Evolutionary conservation across 2,888 invertebrate genomes (phyloP).

Genomic region (Tetanocera ferruginea): DNA sequence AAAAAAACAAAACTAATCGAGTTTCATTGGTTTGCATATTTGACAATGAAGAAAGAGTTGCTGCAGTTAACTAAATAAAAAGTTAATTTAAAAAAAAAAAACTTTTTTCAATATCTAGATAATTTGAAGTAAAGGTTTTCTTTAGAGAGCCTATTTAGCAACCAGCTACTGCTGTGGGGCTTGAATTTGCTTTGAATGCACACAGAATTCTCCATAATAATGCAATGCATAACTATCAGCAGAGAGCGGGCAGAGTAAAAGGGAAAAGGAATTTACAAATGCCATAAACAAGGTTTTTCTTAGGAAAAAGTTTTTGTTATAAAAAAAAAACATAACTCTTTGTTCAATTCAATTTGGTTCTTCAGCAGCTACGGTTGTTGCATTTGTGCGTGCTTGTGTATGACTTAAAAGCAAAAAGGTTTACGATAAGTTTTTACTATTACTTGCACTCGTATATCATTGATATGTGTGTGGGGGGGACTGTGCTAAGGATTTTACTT

Average conservation of each 20-base stretch:
- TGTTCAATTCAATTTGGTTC: slow-evolving; percentile 7
- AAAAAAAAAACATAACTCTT: neutral
- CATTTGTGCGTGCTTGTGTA: slow-evolving; percentile 4
- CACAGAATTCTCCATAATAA: too few relatives aligned
- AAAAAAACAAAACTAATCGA: neutral
- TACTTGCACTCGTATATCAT: neutral
- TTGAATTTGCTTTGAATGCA: too few relatives aligned
- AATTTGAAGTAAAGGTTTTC: too few relatives aligned
- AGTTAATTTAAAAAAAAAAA: too few relatives aligned
- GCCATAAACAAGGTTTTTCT: neutral
- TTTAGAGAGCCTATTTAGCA: too few relatives aligned
- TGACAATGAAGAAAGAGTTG: neutral
- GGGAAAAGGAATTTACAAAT: neutral
- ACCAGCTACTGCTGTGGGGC: too few relatives aligned
- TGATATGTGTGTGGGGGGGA: neutral
- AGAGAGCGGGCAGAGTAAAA: neutral
- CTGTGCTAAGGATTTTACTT: neutral
- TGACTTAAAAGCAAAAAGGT: slow-evolving; percentile 14
- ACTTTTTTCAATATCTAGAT: too few relatives aligned
- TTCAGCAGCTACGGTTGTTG: neutral
- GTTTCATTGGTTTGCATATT: neutral
- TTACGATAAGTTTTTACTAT: neutral
- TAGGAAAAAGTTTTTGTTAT: neutral
- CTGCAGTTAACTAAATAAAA: too few relatives aligned
- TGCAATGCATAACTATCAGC: neutral